These are phyloP conservation scores for Poeciliopsis occidentalis DNA, from an alignment of 2,113 vertebrate species.

Conservation along the genomic window DNA sequence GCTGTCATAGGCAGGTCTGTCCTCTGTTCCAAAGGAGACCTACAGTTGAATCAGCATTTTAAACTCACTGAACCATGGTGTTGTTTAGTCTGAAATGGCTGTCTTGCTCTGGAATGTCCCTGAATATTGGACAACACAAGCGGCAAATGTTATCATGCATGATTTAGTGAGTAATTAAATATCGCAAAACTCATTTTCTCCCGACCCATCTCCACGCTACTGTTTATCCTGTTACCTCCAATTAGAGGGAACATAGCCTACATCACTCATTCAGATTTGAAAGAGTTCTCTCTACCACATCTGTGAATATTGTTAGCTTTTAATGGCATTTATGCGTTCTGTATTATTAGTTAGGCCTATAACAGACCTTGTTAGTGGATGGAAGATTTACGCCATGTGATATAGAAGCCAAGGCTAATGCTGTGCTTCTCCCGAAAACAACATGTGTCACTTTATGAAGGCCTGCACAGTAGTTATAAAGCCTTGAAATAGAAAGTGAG, in stretches of 20 bases:
- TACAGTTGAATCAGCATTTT: constrained; percentile 58
- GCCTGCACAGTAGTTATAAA: constrained; percentile 41
- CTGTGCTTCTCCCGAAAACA: constrained; percentile 40
- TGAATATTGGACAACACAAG: constrained; percentile 63
- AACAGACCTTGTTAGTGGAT: neutral
- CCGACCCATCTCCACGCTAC: constrained; percentile 45
- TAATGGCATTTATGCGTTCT: constrained; percentile 5
- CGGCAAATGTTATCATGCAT: constrained; percentile 69
- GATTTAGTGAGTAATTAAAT: constrained; percentile 74
- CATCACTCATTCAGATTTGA: constrained; percentile 11
- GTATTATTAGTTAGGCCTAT: constrained; percentile 22
- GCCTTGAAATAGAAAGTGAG: constrained; percentile 52
- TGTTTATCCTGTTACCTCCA: constrained; percentile 57
- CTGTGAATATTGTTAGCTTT: constrained; percentile 37
- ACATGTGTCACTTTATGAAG: constrained; percentile 50
- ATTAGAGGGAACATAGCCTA: constrained; percentile 29
- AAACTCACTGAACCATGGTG: constrained; percentile 46
- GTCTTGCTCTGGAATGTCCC: constrained; percentile 54
- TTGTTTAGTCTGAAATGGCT: constrained; percentile 63
- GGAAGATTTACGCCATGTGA: constrained; percentile 20
- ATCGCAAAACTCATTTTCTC: constrained; percentile 53
- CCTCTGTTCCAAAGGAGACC: constrained; percentile 46
- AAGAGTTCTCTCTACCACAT: constrained; percentile 10
- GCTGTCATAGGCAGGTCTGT: constrained; percentile 40
- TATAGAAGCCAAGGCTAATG: constrained; percentile 18